Base-by-base conservation (phyloP, 2,888 invertebrate species). In the Mimumesa dahlbomi region DNA sequence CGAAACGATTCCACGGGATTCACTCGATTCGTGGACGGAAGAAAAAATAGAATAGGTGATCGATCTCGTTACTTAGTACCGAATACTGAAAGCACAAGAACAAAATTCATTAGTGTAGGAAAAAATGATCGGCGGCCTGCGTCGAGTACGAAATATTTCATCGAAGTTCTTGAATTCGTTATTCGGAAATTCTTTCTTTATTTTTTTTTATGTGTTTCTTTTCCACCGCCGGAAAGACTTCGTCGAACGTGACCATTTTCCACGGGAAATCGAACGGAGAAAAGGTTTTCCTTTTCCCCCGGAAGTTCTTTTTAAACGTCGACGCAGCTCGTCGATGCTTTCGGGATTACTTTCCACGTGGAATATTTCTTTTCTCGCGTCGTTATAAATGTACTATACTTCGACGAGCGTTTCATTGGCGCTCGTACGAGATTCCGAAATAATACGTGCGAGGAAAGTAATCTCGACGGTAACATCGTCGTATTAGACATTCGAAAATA, bases 1-100 rank as follows among this genome's bases (percentile, higher is more conserved):
- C 19, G 19, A 43, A 43, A 19, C 31, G 29, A 49, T 52, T 45
- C 36, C 45, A 48, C 34, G 21, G 42, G 46, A 18, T 57, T 31
- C 48, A n/a, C n/a, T 68, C 56, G 69, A 62, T 13, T 46, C 13
- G 25, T 21, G 19, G 31, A 11, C 13, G 6, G 11, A 18, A 3
- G 9, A 25, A 9, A 42, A n/a, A 25, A 48, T 34, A 34, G 5
- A 31, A 48, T 36, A 25, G 19, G 43, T 7, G 31, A 52, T 38
- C 42, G 40, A 75, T 62, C 9, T 53, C 50, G 54, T 61, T 34
- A 21, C 34, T 69, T 21, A 46, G 46, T 56, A 52, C 22, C 14
- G 36, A 38, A 14, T 11, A 85, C 85, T 87, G 87, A 83, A 88
- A 85, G 85, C 84, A 84, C 79, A 85, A 87, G 74, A 83, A 85